Evolutionary conservation across 2,888 invertebrate species (phyloP).

Genomic region (Cantharis lateralis): DNA sequence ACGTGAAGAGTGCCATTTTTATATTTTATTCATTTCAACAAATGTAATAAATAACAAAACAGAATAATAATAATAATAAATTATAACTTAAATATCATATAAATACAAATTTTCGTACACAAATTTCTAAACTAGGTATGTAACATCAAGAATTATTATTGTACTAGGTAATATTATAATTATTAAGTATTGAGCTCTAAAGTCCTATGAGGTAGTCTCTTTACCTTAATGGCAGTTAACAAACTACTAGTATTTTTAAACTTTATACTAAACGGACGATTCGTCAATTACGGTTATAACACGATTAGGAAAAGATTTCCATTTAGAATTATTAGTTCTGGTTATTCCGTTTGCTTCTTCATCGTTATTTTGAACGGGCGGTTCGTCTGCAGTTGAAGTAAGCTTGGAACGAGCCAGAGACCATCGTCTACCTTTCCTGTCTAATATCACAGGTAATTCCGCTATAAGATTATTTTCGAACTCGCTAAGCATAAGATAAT

Average conservation of each 20-base stretch:
- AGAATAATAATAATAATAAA: not conserved
- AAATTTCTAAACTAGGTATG: not conserved
- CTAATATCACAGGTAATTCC: constrained; percentile 75
- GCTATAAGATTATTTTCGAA: constrained; percentile 84
- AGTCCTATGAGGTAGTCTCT: constrained; percentile 35
- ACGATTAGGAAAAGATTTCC: constrained; percentile 61
- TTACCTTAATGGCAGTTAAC: constrained; percentile 26
- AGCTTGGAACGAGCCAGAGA: constrained; percentile 65
- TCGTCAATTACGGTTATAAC: constrained; percentile 81
- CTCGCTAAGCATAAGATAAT: constrained; percentile 84
- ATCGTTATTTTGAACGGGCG: constrained; percentile 58
- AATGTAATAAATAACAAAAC: not conserved
- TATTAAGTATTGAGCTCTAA: constrained; percentile 18
- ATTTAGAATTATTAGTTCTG: constrained; percentile 49
- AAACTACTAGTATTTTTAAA: constrained; percentile 12
- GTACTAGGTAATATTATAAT: constrained; percentile 11
- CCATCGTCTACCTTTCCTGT: constrained; percentile 73
- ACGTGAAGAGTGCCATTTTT: not conserved
- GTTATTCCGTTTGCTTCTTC: constrained; percentile 58
- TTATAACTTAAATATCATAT: not conserved
- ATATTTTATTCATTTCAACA: not conserved
- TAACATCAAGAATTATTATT: constrained; percentile 15
- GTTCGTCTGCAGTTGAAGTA: constrained; percentile 53
- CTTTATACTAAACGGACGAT: constrained; percentile 61
- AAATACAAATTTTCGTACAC: not conserved